Conservation (phyloP, 2,888 invertebrate genomes). For the Callyntrura sp. region DNA sequence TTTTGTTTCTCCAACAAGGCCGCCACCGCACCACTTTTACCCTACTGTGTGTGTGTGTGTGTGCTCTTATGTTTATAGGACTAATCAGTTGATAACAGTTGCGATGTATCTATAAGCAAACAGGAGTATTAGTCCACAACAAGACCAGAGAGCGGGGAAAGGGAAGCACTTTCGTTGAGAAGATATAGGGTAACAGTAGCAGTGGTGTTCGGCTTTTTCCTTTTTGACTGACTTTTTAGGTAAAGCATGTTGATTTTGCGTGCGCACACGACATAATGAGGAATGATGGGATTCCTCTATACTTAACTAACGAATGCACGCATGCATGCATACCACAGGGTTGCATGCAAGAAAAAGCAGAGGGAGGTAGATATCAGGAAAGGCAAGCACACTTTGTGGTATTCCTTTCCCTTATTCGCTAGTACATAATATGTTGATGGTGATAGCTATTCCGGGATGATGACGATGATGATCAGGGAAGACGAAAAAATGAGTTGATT, state of each 20-base stretch:
- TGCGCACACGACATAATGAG: constrained; percentile 79
- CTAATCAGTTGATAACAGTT: too few relatives aligned
- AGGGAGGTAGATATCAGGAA: constrained; percentile 16
- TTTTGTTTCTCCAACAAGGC: neutral
- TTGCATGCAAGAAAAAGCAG: constrained; percentile 16
- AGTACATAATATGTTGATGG: neutral
- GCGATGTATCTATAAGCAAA: too few relatives aligned
- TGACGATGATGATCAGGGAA: neutral
- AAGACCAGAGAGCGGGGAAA: neutral
- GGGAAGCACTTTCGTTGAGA: neutral
- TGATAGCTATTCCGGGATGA: neutral
- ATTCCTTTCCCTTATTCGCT: neutral
- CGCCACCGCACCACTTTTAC: neutral
- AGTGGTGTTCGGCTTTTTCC: neutral
- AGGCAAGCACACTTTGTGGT: neutral
- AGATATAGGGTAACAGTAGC: neutral
- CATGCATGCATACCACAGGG: constrained; percentile 10
- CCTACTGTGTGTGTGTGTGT: too few relatives aligned
- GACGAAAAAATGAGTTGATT: neutral
- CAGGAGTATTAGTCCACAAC: too few relatives aligned
- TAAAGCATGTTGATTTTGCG: constrained; percentile 80
- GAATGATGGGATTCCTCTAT: constrained; percentile 75
- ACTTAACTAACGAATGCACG: constrained; percentile 27
- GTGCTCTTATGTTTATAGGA: too few relatives aligned
- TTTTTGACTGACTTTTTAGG: constrained; percentile 76